Base-by-base conservation (phyloP, 2,888 invertebrate genomes). In the Sinopyrophorus schimmeli region DNA sequence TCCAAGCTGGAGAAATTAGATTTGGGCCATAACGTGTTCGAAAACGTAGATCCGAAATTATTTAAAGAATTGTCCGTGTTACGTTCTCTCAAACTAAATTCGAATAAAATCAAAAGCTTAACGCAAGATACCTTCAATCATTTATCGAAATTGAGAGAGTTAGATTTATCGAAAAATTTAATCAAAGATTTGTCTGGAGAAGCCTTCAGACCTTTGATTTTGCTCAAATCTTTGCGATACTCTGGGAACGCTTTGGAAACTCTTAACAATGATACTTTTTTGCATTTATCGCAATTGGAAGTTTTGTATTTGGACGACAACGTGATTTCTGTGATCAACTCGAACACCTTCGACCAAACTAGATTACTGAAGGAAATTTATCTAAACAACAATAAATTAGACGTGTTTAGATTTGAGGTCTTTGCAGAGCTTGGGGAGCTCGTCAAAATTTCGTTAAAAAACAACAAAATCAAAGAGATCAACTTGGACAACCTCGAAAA, bases 151-250 rank as follows among this genome's bases (percentile, higher is more conserved):
- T 30, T 44, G 11, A 5, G 9, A 15, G 3, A 31, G 17, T 15
- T 44, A 1, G 30, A 44, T 21, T n/a, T 44, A 9, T 37, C 44
- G 5, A 17, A 37, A 7, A 44, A 44, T 17, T 5, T 23, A 3
- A 30, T 44, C 14, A 12, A 30, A 3, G 15, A 5, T 5, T 21
- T 43, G 10, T 31, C 37, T 1, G 1, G 3, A 1, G 15, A 21
- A 2, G 11, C 30, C 3, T 44, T 44, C 10, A 15, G 30, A 17
- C 37, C 37, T 3, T 11, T 44, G 6, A 6, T 30, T 30, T 23
- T 5, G 1, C 9, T 44, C 2, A 44, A 30, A 28, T n/a, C 14
- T 7, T 12, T 42, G 6, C 12, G 34, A 7, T 34, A 34, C 10
- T 17, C n/a, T 21, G 7, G 17, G 4, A 41, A 41, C 15, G 24